phyloP scores from a whole-genome alignment of 2,113 vertebrate species.

The Siphamia tubifer region DNA sequence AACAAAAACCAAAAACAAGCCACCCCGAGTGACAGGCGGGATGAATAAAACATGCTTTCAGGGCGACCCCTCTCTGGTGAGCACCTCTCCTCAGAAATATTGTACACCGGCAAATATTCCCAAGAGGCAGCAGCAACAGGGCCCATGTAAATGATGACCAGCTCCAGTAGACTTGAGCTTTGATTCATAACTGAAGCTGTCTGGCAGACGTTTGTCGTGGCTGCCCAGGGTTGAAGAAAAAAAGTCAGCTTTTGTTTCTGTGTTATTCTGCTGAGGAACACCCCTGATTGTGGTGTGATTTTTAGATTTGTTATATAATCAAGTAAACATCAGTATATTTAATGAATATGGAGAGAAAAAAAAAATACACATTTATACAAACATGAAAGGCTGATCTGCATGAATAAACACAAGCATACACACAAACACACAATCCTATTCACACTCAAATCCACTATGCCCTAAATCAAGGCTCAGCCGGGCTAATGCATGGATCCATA shows the following conservation, averaged over 20 bases:
- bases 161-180: slow-evolving; percentile 14
- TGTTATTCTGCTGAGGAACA: neutral
- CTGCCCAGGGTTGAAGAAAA: neutral
- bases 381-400: neutral
- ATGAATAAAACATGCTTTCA: slow-evolving; percentile 69
- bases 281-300: neutral
- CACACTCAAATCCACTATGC: slow-evolving; percentile 51
- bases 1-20: slow-evolving; percentile 63
- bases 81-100: slow-evolving; percentile 43
- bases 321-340: neutral
- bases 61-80: slow-evolving; percentile 34
- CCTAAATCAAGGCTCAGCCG: slow-evolving; percentile 79
- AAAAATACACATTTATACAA: neutral
- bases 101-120: slow-evolving; percentile 51
- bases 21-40: slow-evolving; percentile 36
- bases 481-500: slow-evolving; percentile 90
- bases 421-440: slow-evolving; percentile 17
- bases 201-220: slow-evolving; percentile 14
- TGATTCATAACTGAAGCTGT: slow-evolving; percentile 34
- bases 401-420: slow-evolving; percentile 1
- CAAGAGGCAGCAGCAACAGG: slow-evolving; percentile 34
- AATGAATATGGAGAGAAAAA: neutral
- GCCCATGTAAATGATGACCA: slow-evolving; percentile 43
- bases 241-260: neutral
- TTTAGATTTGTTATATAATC: neutral